Evolutionary conservation across 2,797 vertebrate genomes (phyloP), one percentile per base, ranked within the genome.

Genomic region (Enteromius afrohamiltoni): DNA sequence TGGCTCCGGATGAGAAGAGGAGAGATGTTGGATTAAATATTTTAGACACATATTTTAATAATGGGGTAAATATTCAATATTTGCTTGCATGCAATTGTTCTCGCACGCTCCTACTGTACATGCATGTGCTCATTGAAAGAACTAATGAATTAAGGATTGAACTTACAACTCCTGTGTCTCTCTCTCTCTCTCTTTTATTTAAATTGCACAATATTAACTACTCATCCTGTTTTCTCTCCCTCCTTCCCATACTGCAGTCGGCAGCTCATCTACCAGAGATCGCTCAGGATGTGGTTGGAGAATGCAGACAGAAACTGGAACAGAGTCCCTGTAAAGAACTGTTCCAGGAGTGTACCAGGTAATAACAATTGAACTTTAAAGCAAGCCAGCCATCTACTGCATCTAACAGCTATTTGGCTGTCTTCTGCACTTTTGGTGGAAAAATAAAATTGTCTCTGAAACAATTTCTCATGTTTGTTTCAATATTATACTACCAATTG

Each of bases 341-440:
- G 89, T 98, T 98, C 85, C 92, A 95, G 86, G 96, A 96, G 85
- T 98, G 96, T 89, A 91, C 93, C 77, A 96, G 95, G 97, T 98
- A 91, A 90, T 95, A 58, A 58, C 21, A 77, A 11, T 45, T 45
- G 14, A 5, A 58, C 13, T 79, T 53, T 3, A 55, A 55, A 64
- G 0, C 21, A 64, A 62, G 16, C 26, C 26, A n/a, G 19, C 29
- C 29, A 51, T 51, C 11, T 49, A 21, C 11, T 49, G 17, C 10
- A 34, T 37, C 2, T 60, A 42, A 40, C 49, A 8, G 26, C 26
- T 26, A 21, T 11, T 60, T 60, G 47, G 11, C 23, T 40, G 29
- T 47, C 19, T 37, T 13, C 7, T 6, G 8, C 26, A 14, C 19
- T 13, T 11, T 58, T 6, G 34, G 29, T 21, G 10, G 0, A 75